Conservation (phyloP, 1,140 invertebrate genomes). For the Drosophila bocki region DNA sequence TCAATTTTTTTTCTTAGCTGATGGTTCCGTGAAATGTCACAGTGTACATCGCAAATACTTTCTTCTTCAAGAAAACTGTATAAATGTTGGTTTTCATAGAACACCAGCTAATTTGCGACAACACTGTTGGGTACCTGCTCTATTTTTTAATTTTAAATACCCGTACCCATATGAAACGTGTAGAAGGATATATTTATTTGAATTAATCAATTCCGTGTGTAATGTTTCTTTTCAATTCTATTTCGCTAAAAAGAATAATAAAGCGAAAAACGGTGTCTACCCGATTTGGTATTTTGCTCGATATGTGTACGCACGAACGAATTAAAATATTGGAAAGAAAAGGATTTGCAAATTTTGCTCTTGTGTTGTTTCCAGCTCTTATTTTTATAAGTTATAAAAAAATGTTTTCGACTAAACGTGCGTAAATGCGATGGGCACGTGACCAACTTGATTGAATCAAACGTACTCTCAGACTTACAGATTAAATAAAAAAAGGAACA, state of each 20-base stretch:
- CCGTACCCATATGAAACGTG: too few species aligned
- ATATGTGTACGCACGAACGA: slow-evolving; percentile 41
- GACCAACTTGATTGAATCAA: slow-evolving; percentile 26
- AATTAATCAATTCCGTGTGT: too few species aligned
- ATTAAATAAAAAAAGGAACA: neutral
- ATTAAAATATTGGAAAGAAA: slow-evolving; percentile 15
- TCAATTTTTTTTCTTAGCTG: too few species aligned
- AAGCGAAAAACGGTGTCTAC: neutral
- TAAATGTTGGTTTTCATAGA: too few species aligned
- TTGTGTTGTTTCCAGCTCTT: slow-evolving; percentile 15
- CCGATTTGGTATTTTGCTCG: slow-evolving; percentile 12
- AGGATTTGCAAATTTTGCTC: slow-evolving; percentile 40
- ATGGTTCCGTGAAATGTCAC: too few species aligned
- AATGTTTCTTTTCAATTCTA: too few species aligned
- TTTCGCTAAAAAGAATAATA: neutral
- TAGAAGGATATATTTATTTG: too few species aligned
- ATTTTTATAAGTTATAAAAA: slow-evolving; percentile 38
- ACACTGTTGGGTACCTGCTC: too few species aligned
- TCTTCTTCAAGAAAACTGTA: too few species aligned
- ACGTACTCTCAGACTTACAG: neutral
- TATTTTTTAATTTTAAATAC: too few species aligned
- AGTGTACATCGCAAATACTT: too few species aligned
- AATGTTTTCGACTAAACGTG: slow-evolving; percentile 24
- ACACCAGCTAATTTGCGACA: too few species aligned
- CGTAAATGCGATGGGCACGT: slow-evolving; percentile 43